Base-by-base conservation (phyloP, 2,888 invertebrate species). In the Drosophila colorata region DNA sequence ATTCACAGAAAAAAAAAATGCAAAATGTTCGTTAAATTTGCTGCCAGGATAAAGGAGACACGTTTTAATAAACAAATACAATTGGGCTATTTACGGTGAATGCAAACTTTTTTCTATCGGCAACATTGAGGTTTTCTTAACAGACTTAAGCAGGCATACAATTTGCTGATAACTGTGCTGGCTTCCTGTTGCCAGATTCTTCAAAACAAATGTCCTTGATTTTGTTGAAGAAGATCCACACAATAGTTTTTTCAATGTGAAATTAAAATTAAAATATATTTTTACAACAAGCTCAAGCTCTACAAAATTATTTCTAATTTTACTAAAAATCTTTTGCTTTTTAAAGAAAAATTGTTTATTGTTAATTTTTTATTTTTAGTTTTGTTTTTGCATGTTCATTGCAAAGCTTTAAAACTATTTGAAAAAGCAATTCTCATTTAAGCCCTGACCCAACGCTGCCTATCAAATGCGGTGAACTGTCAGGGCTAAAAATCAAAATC, bases 401-500 rank as follows among this genome's bases (percentile, higher is more conserved):
- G 28, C 2, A 46, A 47, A 16, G 51, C 52, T 25, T 66, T 11
- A 67, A 48, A 16, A 8, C 25, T 51, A 44, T 56, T 60, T 43
- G 14, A 31, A 51, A 68, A 59, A 20, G 18, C 58, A 64, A 74
- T 58, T 48, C 58, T 18, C 43, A 64, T 61, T 58, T 61, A 69
- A 56, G 31, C 53, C 33, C 20, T 23, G 35, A 8, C 37, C 52
- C 44, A 33, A 55, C 16, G n/a, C 18, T 71, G 60, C 66, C 63
- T 49, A 41, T 72, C 75, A 67, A 78, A 53, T 71, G 72, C 64
- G 72, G 61, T 52, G 31, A 63, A 46, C 55, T 65, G 57, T 63
- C 67, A 49, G 49, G 56, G 4, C 35, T 33, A 55, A 69, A 68
- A 75, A 78, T 75, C 78, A 73, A 75, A 78, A 65, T 64, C 55